Evolutionary conservation across 64 coral and sea anemone genomes (phyloP).

Genomic region (Montipora foliosa): DNA sequence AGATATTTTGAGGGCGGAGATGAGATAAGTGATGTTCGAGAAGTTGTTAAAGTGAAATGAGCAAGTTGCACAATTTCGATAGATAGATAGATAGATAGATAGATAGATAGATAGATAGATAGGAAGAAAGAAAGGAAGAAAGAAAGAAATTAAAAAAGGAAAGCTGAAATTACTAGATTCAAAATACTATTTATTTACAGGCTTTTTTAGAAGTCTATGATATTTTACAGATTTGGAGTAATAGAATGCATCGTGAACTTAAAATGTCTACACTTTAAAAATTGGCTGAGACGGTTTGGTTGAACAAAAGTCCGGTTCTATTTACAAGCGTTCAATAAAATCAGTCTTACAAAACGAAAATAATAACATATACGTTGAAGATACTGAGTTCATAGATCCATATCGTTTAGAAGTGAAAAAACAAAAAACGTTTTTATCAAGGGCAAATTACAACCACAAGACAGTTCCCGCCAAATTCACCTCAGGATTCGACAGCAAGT

Average conservation of each 20-base stretch:
- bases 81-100: too few species aligned
- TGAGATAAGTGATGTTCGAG: too few species aligned
- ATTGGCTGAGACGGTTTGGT: background rate
- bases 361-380: background rate
- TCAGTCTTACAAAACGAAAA: background rate
- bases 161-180: background rate
- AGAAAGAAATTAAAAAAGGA: background rate
- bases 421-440: too few species aligned
- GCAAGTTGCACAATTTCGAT: too few species aligned
- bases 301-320: background rate
- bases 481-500: background rate
- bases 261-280: background rate
- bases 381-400: background rate
- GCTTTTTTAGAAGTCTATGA: background rate
- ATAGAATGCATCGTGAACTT: background rate
- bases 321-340: background rate
- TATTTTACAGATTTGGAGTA: conserved; percentile 11
- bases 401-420: too few species aligned
- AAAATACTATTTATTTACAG: conserved; percentile 60
- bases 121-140: too few species aligned
- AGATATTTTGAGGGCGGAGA: too few species aligned
- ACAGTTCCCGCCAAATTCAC: background rate
- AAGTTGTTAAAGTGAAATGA: too few species aligned
- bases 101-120: too few species aligned
- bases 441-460: background rate